Conservation (phyloP, 2,113 vertebrate species). For the Trichomycterus rosablanca region DNA sequence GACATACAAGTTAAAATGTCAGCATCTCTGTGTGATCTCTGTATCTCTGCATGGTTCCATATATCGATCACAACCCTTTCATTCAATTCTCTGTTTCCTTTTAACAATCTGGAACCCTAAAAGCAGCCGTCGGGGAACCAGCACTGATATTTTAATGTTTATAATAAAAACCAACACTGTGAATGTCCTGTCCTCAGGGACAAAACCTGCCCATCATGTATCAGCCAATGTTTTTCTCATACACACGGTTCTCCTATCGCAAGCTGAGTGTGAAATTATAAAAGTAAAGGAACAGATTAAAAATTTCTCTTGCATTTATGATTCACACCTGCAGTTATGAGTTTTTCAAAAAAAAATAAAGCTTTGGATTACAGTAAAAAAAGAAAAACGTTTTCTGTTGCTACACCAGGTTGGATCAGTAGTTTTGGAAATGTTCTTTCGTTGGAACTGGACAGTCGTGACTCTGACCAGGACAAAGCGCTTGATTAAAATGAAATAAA, state of each 20-base stretch:
- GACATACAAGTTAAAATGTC: constrained; percentile 6
- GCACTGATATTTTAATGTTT: neutral
- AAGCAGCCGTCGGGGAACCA: neutral
- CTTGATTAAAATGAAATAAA: too few species aligned
- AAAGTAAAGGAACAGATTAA: neutral
- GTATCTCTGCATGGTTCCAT: neutral
- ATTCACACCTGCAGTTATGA: neutral
- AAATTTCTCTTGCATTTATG: neutral
- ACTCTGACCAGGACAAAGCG: too few species aligned
- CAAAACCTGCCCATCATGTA: neutral
- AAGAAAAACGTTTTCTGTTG: too few species aligned
- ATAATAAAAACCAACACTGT: constrained; percentile 13
- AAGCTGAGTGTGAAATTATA: constrained; percentile 9
- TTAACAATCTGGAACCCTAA: too few species aligned
- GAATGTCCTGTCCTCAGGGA: neutral
- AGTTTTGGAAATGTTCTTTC: too few species aligned
- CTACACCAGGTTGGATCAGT: too few species aligned
- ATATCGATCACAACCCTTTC: constrained; percentile 20
- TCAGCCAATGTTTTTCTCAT: neutral
- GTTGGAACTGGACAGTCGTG: too few species aligned
- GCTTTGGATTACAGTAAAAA: too few species aligned
- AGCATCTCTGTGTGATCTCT: constrained; percentile 12
- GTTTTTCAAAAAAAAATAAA: neutral
- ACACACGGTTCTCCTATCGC: neutral
- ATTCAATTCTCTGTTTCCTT: constrained; percentile 11